phyloP scores from a whole-genome alignment of 2,797 vertebrate genomes.

The Falco berigora region DNA sequence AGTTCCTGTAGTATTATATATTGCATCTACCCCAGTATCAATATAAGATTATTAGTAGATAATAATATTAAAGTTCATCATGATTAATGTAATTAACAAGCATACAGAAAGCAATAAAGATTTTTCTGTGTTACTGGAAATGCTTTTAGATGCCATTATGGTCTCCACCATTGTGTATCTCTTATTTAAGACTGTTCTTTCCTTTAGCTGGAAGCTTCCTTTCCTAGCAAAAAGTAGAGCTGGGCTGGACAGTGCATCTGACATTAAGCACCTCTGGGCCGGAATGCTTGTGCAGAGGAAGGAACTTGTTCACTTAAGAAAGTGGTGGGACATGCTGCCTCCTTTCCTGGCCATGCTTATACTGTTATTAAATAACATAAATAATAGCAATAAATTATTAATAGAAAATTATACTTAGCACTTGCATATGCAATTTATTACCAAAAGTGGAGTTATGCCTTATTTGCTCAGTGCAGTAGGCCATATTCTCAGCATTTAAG shows the following conservation, averaged over 20 bases:
- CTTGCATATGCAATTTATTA: constrained; percentile 12
- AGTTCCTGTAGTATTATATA: constrained; percentile 5
- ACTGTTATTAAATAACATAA: constrained; percentile 35
- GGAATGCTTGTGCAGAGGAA: constrained; percentile 34
- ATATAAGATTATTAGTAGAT: constrained; percentile 28
- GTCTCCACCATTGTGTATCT: constrained; percentile 5
- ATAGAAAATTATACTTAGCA: constrained; percentile 28
- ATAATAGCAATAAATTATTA: constrained; percentile 50
- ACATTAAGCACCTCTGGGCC: constrained; percentile 31
- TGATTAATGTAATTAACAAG: constrained; percentile 53
- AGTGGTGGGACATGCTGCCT: constrained; percentile 2
- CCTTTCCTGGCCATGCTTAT: neutral
- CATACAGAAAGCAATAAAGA: constrained; percentile 48
- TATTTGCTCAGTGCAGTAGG: neutral
- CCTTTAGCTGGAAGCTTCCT: constrained; percentile 28
- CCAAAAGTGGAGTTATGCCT: neutral
- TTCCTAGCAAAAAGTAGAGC: neutral
- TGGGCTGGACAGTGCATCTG: neutral
- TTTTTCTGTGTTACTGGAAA: constrained; percentile 49
- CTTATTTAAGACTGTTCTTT: constrained; percentile 22
- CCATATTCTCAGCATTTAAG: neutral
- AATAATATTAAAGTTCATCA: constrained; percentile 30
- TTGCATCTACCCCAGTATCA: constrained; percentile 2
- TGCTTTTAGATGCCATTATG: constrained; percentile 57
- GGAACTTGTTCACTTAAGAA: constrained; percentile 41